Base-by-base conservation (phyloP, 2,113 vertebrate species). In the Pelodiscus sinensis region DNA sequence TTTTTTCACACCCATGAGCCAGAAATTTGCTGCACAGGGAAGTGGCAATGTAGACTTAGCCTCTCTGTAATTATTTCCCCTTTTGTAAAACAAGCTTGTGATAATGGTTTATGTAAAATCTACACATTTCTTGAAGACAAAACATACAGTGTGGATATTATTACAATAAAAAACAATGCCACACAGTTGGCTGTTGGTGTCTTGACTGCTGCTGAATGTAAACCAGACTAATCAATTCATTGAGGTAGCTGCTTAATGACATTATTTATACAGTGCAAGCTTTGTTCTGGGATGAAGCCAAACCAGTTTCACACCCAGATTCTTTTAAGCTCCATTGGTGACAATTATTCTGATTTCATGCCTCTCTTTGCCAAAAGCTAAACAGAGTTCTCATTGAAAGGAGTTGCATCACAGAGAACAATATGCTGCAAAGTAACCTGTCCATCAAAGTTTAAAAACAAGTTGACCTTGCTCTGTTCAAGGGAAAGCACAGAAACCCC, bases 281-380 rank as follows among this genome's bases (percentile, higher is more conserved):
- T 93, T 81, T 91, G 89, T 88, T 86, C 25, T 85, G 81, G 5
- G 6, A 84, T 79, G 58, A 86, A 94, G 87, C 89, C 55, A 56
- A 85, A 6, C n/a, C 38, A 56, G 27, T 51, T 82, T 91, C 31
- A 31, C 71, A 31, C 31, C 16, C 12, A 55, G 2, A 15, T 38
- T 50, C 81, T 92, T 87, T 85, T 16, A 29, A 91, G 50, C 11
- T 31, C 6, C 22, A 51, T 56, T 62, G 3, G 22, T 82, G 78
- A 13, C 6, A 85, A 15, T 86, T 7, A 3, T 89, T 65, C 56
- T 62, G 52, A 9, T 89, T 81, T 83, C 38, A 62, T 44, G 62
- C 3, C 56, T 62, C 8, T 65, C 25, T 65, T 58, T 81, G 18
- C 38, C 10, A n/a, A 86, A 90, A 60, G 10, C 14, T 81, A 87